Evolutionary conservation across 1,140 invertebrate genomes (phyloP), one percentile per base, ranked within the genome.

Genomic region (Dinothrombium tinctorium): DNA sequence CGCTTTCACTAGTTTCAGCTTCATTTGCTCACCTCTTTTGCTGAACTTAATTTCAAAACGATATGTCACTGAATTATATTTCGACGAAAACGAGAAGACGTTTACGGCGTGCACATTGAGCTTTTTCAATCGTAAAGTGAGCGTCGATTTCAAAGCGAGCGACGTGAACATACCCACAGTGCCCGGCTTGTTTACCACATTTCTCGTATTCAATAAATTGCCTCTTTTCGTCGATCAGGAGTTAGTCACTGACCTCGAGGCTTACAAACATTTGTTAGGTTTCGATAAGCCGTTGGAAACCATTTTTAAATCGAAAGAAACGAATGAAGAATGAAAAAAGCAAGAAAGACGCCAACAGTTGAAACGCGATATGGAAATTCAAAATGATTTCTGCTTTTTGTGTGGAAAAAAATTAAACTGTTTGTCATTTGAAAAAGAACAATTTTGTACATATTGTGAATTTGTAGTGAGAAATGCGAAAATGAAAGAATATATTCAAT

Each of bases 251-350:
- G 64, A 77, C 47, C 61, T 68, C 0, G 53, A 66, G 41, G 73
- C 84, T 56, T 89, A 79, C 61, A 69, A 66, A 25, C 71, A 69
- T 50, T 69, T 92, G 32, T 81, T 90, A 74, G 80, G 79, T 2
- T 87, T 74, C 55, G 80, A 92, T 52, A 79, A 84, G 56, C 43
- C 43, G 15, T 11, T 45, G 15, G 29, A 45, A 28, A 28, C n/a
- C n/a, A n/a, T n/a, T n/a, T n/a, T n/a, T n/a, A n/a, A n/a, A n/a
- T n/a, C n/a, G n/a, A n/a, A n/a, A n/a, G n/a, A n/a, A n/a, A n/a
- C n/a, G n/a, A n/a, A n/a, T n/a, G n/a, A n/a, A n/a, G n/a, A n/a
- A n/a, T n/a, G n/a, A n/a, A n/a, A n/a, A n/a, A n/a, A n/a, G n/a
- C n/a, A n/a, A n/a, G n/a, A n/a, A n/a, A n/a, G n/a, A n/a, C n/a